Percentiles rank a stretch among this genome's conserved stretches.
These are phyloP conservation scores for Alosa alosa DNA, from an alignment of 2,113 vertebrate genomes.

Conservation along the genomic window DNA sequence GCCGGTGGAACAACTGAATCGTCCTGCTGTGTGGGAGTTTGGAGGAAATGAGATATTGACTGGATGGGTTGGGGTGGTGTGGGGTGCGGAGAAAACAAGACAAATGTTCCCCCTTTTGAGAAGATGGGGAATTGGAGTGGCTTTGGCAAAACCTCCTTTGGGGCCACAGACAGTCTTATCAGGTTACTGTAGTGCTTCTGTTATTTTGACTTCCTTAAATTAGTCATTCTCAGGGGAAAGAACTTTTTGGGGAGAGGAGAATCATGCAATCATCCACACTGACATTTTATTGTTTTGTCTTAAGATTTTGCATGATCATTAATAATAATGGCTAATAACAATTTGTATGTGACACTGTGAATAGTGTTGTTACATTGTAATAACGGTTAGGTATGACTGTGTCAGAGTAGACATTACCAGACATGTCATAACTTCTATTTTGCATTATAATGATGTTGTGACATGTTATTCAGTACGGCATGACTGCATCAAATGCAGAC, in stretches of 20 bases:
- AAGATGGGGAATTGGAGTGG: not conserved
- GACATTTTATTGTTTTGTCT: not conserved
- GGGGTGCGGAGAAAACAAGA: not conserved
- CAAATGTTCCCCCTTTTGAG: not conserved
- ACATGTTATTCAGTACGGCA: not conserved
- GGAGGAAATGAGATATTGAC: constrained; percentile 6
- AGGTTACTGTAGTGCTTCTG: not conserved
- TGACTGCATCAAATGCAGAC: not conserved
- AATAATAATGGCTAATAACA: too few relatives aligned
- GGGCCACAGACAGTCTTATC: not conserved
- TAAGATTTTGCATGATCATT: not conserved
- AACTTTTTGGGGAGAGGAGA: not conserved
- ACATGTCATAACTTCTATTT: not conserved
- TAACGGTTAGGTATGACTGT: not conserved
- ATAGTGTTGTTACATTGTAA: too few relatives aligned
- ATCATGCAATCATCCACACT: not conserved
- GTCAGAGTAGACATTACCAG: not conserved
- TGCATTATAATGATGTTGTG: not conserved
- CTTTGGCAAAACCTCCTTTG: not conserved
- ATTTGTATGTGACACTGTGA: too few relatives aligned
- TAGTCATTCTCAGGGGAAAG: too few relatives aligned
- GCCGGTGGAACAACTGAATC: not conserved
- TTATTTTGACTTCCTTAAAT: not conserved
- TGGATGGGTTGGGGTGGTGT: not conserved
- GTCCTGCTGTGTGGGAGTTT: not conserved